Conservation (phyloP, 1,140 invertebrate genomes). For the Aphis gossypii region DNA sequence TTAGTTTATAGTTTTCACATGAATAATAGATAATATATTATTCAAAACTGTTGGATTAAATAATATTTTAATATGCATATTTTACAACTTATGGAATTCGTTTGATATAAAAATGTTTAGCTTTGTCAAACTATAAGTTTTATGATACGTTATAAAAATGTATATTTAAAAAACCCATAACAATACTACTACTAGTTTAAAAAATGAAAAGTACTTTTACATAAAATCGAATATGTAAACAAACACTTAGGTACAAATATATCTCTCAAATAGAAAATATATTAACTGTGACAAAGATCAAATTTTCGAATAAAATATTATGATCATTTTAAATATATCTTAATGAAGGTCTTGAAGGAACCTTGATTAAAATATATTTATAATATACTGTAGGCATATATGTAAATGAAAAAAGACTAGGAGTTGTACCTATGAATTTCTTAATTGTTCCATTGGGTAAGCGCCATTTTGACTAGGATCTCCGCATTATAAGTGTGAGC, state of each 20-base stretch:
- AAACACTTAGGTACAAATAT: too few relatives aligned
- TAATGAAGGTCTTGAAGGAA: not conserved
- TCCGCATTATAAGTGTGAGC: not conserved
- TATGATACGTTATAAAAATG: not conserved
- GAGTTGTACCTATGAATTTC: not conserved
- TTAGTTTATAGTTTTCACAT: too few relatives aligned
- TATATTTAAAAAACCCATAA: not conserved
- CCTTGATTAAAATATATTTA: not conserved
- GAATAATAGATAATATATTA: too few relatives aligned
- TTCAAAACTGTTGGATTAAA: too few relatives aligned
- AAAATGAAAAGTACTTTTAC: too few relatives aligned
- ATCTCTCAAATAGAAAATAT: too few relatives aligned
- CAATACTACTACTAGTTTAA: not conserved
- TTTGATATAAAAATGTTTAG: not conserved
- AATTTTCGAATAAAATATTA: not conserved
- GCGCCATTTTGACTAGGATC: not conserved
- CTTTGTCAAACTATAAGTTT: not conserved
- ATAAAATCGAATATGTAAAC: too few relatives aligned
- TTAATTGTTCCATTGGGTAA: not conserved
- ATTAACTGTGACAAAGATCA: too few relatives aligned
- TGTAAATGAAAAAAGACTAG: not conserved
- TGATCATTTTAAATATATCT: not conserved
- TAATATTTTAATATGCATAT: too few relatives aligned
- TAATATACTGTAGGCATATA: not conserved
- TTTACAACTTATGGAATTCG: too few relatives aligned